Percentiles rank a stretch among this genome's conserved stretches.
These are phyloP conservation scores for Hephaestus fuliginosus DNA, from an alignment of 2,797 vertebrate genomes.

Conservation along the genomic window DNA sequence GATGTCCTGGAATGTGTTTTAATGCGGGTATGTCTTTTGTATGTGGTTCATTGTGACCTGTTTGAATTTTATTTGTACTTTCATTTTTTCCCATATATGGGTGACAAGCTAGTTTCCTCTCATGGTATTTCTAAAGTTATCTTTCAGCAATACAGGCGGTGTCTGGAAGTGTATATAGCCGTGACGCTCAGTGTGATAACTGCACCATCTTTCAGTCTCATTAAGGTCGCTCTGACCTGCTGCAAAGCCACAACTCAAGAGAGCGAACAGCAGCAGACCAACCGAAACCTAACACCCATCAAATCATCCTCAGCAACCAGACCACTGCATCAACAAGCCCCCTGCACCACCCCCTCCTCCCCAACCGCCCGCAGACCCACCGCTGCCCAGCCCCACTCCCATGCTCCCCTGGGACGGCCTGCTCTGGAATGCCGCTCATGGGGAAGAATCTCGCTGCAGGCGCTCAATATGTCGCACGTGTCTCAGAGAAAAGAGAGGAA, in stretches of 20 bases:
- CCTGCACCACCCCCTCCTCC: neutral
- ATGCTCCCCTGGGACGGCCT: conserved; percentile 75
- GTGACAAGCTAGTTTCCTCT: neutral
- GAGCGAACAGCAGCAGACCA: neutral
- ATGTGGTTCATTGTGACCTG: neutral
- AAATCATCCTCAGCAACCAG: conserved; percentile 37
- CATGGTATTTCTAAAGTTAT: neutral
- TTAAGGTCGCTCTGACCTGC: conserved; percentile 13
- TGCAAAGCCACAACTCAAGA: conserved; percentile 2
- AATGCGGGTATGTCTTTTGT: neutral
- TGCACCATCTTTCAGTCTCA: neutral
- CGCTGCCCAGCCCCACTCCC: conserved; percentile 63
- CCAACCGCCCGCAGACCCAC: conserved; percentile 36
- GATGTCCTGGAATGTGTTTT: neutral
- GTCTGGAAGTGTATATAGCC: neutral
- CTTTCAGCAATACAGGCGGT: neutral
- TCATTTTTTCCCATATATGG: neutral
- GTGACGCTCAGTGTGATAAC: neutral
- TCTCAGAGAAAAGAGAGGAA: conserved; percentile 52
- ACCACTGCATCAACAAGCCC: conserved; percentile 65
- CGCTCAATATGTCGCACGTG: conserved; percentile 83
- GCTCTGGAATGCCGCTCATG: conserved; percentile 86
- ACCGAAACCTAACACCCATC: neutral
- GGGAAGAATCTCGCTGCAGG: conserved; percentile 87
- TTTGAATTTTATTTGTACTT: neutral